Evolutionary conservation across 2,888 invertebrate species (phyloP), one percentile per base, ranked within the genome.

Genomic region (Smittia sp.): DNA sequence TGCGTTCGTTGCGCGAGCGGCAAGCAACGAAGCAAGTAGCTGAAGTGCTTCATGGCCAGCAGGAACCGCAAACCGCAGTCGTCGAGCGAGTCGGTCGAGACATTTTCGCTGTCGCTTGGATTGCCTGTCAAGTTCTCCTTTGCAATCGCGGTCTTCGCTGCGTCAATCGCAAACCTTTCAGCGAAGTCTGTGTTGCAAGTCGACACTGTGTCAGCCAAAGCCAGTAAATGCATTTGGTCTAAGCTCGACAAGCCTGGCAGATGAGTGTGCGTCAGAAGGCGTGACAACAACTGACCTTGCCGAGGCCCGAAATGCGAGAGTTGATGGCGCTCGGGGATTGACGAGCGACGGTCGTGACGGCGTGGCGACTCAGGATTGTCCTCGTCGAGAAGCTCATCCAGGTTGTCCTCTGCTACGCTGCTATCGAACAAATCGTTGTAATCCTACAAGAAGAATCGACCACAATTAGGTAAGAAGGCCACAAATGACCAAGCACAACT

Each of bases 151-250:
- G 85, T 86, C 78, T 89, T 90, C 1, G 89, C 88, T 0, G 88
- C 86, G 78, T 88, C 89, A 24, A 88, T 88, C 1, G 89, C 88
- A 78, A 94, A 89, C 74, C 92, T 85, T 79, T 94, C 94, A 0
- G 94, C 93, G 78, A 94, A 90, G 79, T 94, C 93, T 0, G 91
- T 92, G 78, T 94, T 93, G 78, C 94, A 95, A 0, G 94, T 95
- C 0, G 96, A 93, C 0, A 99, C 96, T 0, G 99, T 99, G 79
- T 99, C 99, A 11, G 98, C 98, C 75, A 99, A 82, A 0, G 99
- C 99, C n/a, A 99, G 83, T 75, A 99, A 85, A 83, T 99, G 99
- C 98, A 99, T 99, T 83, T 99, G 99, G 83, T 99, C 99, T 73
- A 98, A 86, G 76, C 96, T 96, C 1, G 95, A 96, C 46, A 98